A percentile compares a stretch with the other conserved stretches of the same genome.
These are phyloP conservation scores for Meloidogyne hapla DNA, from an alignment of 1,140 invertebrate genomes.

Conservation along the genomic window DNA sequence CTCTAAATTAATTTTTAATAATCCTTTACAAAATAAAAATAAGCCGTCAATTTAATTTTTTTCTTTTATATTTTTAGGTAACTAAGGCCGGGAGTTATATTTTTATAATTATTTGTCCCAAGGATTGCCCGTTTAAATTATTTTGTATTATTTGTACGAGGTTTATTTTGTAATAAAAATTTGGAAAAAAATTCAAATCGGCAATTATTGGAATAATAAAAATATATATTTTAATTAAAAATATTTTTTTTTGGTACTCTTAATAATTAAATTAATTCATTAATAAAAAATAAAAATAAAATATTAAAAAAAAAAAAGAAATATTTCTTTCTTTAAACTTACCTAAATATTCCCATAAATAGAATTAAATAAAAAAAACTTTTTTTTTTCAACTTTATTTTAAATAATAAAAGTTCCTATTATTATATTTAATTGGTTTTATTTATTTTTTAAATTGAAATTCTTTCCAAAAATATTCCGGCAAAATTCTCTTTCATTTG, in stretches of 20 bases:
- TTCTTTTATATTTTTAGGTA: background rate
- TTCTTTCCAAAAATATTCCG: background rate
- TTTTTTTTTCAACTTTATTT: background rate
- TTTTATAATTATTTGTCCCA: background rate
- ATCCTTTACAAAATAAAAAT: background rate
- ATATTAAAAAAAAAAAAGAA: too few relatives aligned
- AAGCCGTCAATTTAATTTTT: background rate
- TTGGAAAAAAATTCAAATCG: background rate
- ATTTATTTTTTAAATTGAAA: background rate
- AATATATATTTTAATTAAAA: background rate
- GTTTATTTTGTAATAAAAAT: background rate
- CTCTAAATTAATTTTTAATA: background rate
- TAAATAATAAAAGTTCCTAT: background rate
- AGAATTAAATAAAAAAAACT: background rate
- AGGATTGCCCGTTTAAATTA: background rate
- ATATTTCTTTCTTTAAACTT: background rate
- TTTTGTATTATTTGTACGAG: background rate
- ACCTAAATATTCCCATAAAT: background rate
- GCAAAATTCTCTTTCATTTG: background rate
- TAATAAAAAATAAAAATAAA: too few relatives aligned
- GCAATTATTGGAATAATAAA: background rate
- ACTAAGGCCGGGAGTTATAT: background rate
- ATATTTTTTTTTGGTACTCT: too few relatives aligned
- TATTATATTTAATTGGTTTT: slow-evolving; percentile 2
- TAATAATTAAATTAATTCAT: too few relatives aligned